Conservation (phyloP, 2,888 invertebrate genomes). For the Neoitamus cyanurus region DNA sequence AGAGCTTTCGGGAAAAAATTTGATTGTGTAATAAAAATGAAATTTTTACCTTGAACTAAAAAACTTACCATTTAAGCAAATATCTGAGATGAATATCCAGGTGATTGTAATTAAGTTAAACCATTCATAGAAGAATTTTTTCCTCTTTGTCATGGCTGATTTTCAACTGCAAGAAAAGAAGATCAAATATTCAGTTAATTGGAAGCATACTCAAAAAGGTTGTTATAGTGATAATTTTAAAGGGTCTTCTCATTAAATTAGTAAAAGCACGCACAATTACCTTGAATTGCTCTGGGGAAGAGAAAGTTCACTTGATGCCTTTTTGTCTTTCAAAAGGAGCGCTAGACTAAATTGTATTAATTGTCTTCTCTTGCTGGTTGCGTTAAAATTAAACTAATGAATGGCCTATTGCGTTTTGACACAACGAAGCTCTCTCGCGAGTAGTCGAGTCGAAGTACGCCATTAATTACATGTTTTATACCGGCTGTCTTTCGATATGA, state of each 20-base stretch:
- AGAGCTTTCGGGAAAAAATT: background rate
- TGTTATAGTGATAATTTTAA: background rate
- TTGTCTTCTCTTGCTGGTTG: no score
- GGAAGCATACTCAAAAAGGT: no score
- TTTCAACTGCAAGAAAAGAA: constrained; percentile 14
- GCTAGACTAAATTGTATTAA: background rate
- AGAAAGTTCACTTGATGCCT: background rate
- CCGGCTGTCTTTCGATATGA: no score
- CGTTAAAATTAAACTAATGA: no score
- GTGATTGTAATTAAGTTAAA: constrained; percentile 63
- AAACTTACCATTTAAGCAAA: constrained; percentile 64
- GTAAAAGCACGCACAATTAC: background rate
- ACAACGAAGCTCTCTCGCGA: no score
- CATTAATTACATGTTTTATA: no score
- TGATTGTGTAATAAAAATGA: background rate
- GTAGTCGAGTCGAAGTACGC: no score
- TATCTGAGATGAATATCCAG: constrained; percentile 65
- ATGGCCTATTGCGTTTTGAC: no score
- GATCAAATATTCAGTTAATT: background rate
- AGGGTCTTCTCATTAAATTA: background rate
- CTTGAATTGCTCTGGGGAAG: background rate
- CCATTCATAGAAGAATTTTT: constrained; percentile 59
- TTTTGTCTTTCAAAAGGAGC: background rate
- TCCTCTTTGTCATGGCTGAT: constrained; percentile 58
- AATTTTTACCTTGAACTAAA: background rate